Evolutionary conservation across 1,140 invertebrate species (phyloP).

Genomic region (Drosophila neocordata): DNA sequence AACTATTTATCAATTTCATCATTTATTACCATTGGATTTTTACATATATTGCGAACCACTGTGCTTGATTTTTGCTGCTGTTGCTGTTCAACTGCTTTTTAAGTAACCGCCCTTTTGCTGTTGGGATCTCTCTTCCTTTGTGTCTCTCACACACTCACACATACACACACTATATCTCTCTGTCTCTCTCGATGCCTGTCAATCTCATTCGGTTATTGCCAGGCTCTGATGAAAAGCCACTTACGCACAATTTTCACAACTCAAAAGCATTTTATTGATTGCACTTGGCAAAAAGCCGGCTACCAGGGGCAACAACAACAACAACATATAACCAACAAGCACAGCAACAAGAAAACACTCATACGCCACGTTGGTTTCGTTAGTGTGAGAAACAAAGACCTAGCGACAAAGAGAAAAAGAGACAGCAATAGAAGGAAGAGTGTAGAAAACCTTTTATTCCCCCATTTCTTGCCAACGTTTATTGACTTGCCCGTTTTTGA

Average conservation of each 20-base stretch:
- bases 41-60: conserved; percentile 6
- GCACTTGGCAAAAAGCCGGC: conserved; percentile 64
- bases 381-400: conserved; percentile 15
- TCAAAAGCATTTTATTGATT: conserved; percentile 76
- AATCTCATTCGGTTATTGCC: conserved; percentile 12
- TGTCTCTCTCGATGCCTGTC: conserved; percentile 4
- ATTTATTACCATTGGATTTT: background rate
- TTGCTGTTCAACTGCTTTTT: conserved; percentile 17
- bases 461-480: conserved; percentile 32
- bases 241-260: conserved; percentile 76
- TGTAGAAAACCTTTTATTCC: conserved; percentile 24
- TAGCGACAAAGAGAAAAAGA: background rate
- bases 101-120: conserved; percentile 63
- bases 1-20: background rate
- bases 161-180: conserved; percentile 6
- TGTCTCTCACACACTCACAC: background rate
- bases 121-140: conserved; percentile 33
- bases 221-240: conserved; percentile 67
- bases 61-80: conserved; percentile 12
- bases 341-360: conserved; percentile 49
- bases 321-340: background rate
- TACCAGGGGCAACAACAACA: conserved; percentile 40
- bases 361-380: conserved; percentile 59
- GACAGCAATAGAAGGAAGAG: background rate
- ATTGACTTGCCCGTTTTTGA: conserved; percentile 67